Evolutionary conservation across 2,113 vertebrate genomes (phyloP).

Genomic region (Podilymbus podiceps): DNA sequence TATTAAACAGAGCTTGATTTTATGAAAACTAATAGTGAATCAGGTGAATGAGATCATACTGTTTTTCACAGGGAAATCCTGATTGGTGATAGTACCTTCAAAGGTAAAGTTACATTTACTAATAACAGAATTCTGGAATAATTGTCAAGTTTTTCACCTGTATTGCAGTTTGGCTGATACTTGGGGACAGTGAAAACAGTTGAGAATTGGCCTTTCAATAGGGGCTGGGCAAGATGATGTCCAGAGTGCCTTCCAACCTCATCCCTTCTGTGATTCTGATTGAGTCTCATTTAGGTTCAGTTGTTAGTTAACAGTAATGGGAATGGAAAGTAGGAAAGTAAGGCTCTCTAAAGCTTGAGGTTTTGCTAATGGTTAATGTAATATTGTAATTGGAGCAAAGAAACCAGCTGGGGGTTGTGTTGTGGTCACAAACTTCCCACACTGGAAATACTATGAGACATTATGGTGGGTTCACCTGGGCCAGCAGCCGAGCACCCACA

Average conservation of each 20-base stretch:
- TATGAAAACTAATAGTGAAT: neutral
- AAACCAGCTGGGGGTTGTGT: neutral
- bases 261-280: neutral
- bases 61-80: neutral
- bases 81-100: neutral
- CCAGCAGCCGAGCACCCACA: neutral
- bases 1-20: neutral
- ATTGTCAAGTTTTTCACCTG: neutral
- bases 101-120: neutral
- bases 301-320: neutral
- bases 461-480: neutral
- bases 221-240: neutral
- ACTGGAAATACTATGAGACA: neutral
- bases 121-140: neutral
- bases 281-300: neutral
- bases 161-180: neutral
- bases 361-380: neutral
- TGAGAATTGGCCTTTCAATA: neutral
- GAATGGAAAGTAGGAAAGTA: neutral
- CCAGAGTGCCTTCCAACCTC: neutral
- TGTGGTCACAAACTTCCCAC: neutral
- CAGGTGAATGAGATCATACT: neutral
- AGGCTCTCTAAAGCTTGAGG: neutral
- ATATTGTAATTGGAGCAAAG: neutral
- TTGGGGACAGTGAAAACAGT: neutral